These are phyloP conservation scores for Drosophila paracracens DNA, from an alignment of 2,888 invertebrate species.

Conservation along the genomic window DNA sequence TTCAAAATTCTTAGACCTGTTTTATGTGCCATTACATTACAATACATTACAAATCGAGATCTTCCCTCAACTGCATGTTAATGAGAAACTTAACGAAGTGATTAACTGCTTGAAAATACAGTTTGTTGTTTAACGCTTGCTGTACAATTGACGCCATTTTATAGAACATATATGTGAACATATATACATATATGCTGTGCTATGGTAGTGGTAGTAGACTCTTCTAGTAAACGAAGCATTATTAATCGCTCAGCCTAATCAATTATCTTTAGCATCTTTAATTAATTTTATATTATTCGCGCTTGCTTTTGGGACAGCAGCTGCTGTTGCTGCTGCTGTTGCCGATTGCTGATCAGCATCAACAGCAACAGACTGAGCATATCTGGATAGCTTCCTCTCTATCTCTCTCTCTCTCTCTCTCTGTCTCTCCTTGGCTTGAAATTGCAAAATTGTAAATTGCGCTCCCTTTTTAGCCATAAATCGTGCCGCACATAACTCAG, in stretches of 20 bases:
- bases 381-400: constrained; percentile 26
- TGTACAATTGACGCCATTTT: constrained; percentile 41
- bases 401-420: constrained; percentile 6
- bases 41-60: not conserved
- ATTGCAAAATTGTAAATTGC: constrained; percentile 66
- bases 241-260: constrained; percentile 85
- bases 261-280: constrained; percentile 85
- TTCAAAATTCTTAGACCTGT: not conserved
- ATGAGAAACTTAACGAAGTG: constrained; percentile 9
- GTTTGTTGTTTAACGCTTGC: constrained; percentile 15
- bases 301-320: constrained; percentile 58
- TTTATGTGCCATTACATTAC: not conserved
- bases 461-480: constrained; percentile 64
- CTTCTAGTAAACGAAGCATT: constrained; percentile 72
- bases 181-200: not conserved
- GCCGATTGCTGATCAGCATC: constrained; percentile 61
- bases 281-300: constrained; percentile 85
- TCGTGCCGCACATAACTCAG: constrained; percentile 75
- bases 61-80: constrained; percentile 20
- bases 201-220: not conserved
- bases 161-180: not conserved
- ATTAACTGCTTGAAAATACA: constrained; percentile 18
- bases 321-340: constrained; percentile 32
- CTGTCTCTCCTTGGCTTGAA: constrained; percentile 17
- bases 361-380: constrained; percentile 19